phyloP scores from a whole-genome alignment of 2,797 vertebrate species.

The Champsocephalus gunnari region DNA sequence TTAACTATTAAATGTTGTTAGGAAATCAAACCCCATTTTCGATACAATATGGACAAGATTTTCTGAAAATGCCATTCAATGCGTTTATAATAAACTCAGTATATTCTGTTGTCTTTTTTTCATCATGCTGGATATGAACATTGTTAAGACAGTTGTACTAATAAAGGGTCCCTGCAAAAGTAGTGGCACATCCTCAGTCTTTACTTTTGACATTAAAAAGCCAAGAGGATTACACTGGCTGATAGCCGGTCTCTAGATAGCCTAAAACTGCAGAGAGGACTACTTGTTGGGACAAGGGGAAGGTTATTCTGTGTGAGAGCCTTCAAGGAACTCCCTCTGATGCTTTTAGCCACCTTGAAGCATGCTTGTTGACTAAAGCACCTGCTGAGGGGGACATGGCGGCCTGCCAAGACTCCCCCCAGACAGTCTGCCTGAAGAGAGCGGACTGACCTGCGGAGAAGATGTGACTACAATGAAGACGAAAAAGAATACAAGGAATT shows the following conservation, averaged over 20 bases:
- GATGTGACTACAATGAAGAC: conserved; percentile 23
- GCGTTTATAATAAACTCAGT: not conserved
- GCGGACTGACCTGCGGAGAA: conserved; percentile 22
- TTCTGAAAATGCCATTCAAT: not conserved
- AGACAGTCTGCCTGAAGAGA: conserved; percentile 7
- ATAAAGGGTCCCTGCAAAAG: no score
- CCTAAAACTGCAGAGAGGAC: conserved; percentile 1
- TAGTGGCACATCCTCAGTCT: not conserved
- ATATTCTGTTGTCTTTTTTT: not conserved
- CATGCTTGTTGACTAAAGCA: conserved; percentile 60
- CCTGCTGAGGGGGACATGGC: conserved; percentile 38
- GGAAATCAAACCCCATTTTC: not conserved
- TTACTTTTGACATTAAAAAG: conserved; percentile 27
- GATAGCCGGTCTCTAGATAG: conserved; percentile 10
- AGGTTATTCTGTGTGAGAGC: conserved; percentile 35
- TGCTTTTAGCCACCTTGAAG: conserved; percentile 38
- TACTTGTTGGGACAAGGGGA: conserved; percentile 23
- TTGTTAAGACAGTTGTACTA: no score
- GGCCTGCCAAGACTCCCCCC: conserved; percentile 18
- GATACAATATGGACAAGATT: not conserved
- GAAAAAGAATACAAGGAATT: not conserved
- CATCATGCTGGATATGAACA: no score
- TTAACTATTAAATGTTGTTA: not conserved
- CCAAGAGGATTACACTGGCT: not conserved
- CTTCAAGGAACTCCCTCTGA: conserved; percentile 35